phyloP scores from a whole-genome alignment of 2,113 vertebrate species.

The Tricholaema leucomelas region DNA sequence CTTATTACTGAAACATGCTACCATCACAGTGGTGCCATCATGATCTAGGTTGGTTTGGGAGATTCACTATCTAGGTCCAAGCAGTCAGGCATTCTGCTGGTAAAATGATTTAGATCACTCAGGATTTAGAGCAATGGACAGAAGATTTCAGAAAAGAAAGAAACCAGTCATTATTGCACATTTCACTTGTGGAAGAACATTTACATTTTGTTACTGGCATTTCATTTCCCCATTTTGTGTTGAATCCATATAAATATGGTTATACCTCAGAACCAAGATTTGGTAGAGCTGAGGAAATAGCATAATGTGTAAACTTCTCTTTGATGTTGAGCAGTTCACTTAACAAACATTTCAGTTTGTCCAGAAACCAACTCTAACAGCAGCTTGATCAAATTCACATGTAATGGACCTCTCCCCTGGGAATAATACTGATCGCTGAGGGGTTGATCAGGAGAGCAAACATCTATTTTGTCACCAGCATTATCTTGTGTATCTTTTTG shows the following conservation, averaged over 20 bases:
- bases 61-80: neutral
- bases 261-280: neutral
- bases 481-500: neutral
- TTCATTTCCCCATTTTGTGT: neutral
- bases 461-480: neutral
- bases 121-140: neutral
- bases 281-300: neutral
- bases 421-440: neutral
- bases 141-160: neutral
- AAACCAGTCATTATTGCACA: neutral
- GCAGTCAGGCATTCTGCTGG: neutral
- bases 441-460: neutral
- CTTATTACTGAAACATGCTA: neutral
- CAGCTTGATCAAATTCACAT: constrained; percentile 23
- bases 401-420: neutral
- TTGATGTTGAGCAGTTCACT: neutral
- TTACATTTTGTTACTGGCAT: neutral
- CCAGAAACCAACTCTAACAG: constrained; percentile 23
- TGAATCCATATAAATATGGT: neutral
- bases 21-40: neutral
- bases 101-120: neutral
- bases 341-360: constrained; percentile 11
- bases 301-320: neutral
- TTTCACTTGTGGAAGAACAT: neutral
- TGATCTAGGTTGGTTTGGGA: neutral